Evolutionary conservation across 2,113 vertebrate genomes (phyloP), one percentile per base, ranked within the genome.

Genomic region (Pycnonotus jocosus): DNA sequence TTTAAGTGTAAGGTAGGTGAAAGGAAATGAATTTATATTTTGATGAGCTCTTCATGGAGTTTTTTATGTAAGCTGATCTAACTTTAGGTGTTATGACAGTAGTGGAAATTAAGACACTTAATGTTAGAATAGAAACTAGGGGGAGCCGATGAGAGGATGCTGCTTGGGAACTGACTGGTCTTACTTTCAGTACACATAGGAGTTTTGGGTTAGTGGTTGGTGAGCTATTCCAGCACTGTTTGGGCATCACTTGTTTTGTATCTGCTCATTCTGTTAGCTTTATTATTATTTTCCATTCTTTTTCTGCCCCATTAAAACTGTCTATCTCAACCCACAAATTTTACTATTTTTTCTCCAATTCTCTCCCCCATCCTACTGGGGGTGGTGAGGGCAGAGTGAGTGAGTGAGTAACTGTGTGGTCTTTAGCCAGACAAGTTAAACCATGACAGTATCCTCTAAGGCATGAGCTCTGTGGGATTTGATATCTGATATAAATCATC

Each of bases 1-100:
- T 97, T 98, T 99, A 95, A 99, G 98, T 86, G 98, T 96, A 97
- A 98, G 99, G 99, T 99, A 95, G 81, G 97, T 74, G 37, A 71
- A 64, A 65, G 7, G 51, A 83, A 89, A 48, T 33, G 6, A 10
- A 3, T 77, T 89, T 76, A 5, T 84, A 12, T 57, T 87, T 50
- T 77, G 37, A 15, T 1, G n/a, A 20, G 7, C 33, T 82, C 25
- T 87, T 53, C 4, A 3, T 2, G 1, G 38, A 12, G 10, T 47
- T 33, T 28, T 65, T 62, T 50, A 12, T 73, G 33, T 57, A 51
- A 77, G 10, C 11, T 65, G 45, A 48, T 70, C 2, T 70, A 68
- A 64, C 7, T 68, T 53, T 0, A 25, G 27, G 64, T 38, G 13
- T 53, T 90, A 23, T 9, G 15, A 28, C 42, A 70, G 3, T 48